These are phyloP conservation scores for Holotrichia oblita DNA, from an alignment of 1,140 invertebrate genomes.

Conservation along the genomic window DNA sequence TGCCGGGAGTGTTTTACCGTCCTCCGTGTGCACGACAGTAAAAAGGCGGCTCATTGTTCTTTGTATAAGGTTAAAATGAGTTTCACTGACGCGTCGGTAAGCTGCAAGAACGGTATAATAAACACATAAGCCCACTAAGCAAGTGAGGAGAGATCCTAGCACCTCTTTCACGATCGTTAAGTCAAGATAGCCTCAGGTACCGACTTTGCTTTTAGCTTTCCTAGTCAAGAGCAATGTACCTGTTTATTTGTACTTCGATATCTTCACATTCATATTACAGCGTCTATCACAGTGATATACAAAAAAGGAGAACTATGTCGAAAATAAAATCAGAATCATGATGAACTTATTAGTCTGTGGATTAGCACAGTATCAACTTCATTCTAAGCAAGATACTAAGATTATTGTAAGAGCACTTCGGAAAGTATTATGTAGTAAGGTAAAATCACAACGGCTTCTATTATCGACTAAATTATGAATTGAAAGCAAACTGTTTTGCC, in stretches of 20 bases:
- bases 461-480: no score
- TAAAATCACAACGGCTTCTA: no score
- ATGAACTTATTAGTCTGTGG: no score
- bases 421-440: no score
- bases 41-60: constrained; percentile 21
- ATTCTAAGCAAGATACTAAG: no score
- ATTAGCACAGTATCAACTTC: no score
- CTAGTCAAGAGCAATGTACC: constrained; percentile 31
- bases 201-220: constrained; percentile 51
- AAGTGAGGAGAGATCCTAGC: constrained; percentile 47
- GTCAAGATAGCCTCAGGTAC: constrained; percentile 48
- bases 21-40: neutral
- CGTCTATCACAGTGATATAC: neutral
- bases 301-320: neutral
- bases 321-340: no score
- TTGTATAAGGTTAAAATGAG: constrained; percentile 41
- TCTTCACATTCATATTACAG: neutral
- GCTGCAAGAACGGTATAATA: constrained; percentile 30
- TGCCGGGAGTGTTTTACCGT: constrained; percentile 9
- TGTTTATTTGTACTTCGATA: constrained; percentile 22
- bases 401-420: no score
- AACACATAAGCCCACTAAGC: constrained; percentile 43
- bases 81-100: constrained; percentile 36
- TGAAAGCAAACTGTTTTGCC: no score
- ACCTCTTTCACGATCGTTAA: constrained; percentile 50